phyloP scores from a whole-genome alignment of 2,113 vertebrate genomes.

The Melanerpes formicivorus region DNA sequence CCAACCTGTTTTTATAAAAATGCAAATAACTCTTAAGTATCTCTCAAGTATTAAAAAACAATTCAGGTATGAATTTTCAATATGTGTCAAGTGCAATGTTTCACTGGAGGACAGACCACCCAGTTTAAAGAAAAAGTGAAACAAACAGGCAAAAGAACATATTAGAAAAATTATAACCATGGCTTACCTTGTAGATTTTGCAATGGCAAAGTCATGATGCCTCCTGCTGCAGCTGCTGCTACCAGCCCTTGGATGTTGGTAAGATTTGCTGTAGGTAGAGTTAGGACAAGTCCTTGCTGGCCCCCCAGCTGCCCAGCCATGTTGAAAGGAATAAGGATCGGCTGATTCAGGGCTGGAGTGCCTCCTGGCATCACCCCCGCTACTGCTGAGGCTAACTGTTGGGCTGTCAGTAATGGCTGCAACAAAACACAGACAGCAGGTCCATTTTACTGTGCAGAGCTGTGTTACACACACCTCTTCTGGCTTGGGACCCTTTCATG shows the following conservation, averaged over 20 bases:
- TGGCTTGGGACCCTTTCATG: background rate
- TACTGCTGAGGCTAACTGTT: constrained; percentile 93
- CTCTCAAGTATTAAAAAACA: background rate
- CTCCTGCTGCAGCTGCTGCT: constrained; percentile 96
- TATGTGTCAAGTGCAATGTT: background rate
- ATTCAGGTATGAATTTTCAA: background rate
- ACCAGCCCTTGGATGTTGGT: constrained; percentile 95
- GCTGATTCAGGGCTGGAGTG: constrained; percentile 91
- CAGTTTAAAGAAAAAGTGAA: background rate
- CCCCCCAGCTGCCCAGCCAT: constrained; percentile 95
- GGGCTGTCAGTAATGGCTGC: constrained; percentile 93
- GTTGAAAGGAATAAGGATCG: constrained; percentile 98
- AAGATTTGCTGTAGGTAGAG: constrained; percentile 92
- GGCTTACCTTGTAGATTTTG: constrained; percentile 98
- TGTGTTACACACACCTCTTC: background rate
- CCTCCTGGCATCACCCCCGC: constrained; percentile 95
- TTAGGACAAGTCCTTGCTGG: constrained; percentile 97
- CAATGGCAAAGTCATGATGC: constrained; percentile 98
- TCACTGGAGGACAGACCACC: background rate
- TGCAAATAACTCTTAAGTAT: background rate
- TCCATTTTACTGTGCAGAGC: background rate
- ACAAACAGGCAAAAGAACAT: background rate
- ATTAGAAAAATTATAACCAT: background rate
- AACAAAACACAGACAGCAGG: constrained; percentile 61
- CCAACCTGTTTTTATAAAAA: background rate